phyloP scores from a whole-genome alignment of 1,140 invertebrate genomes.

The Scaptomyza pallida region DNA sequence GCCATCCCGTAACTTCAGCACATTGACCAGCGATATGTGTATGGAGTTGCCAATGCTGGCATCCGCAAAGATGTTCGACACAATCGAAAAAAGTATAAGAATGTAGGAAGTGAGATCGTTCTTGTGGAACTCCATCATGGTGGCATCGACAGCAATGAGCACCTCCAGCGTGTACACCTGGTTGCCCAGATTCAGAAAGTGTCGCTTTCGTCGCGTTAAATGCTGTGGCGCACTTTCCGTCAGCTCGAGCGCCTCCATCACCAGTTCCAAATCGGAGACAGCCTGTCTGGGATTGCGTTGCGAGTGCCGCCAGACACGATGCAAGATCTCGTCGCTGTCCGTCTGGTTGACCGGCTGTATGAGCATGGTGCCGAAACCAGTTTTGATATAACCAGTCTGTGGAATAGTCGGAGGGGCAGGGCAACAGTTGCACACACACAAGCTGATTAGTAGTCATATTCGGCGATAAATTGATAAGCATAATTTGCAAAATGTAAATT shows the following conservation, averaged over 20 bases:
- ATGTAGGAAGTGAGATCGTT: slow-evolving; percentile 87
- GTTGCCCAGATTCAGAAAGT: slow-evolving; percentile 59
- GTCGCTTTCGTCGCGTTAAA: slow-evolving; percentile 78
- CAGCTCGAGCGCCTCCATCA: slow-evolving; percentile 60
- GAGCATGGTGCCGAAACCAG: slow-evolving; percentile 87
- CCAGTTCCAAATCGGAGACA: slow-evolving; percentile 71
- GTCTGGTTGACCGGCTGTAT: slow-evolving; percentile 87
- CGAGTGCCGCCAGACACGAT: slow-evolving; percentile 77
- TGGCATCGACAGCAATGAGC: slow-evolving; percentile 91
- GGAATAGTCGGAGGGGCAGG: slow-evolving; percentile 56
- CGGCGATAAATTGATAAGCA: slow-evolving; percentile 69
- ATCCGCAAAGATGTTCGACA: slow-evolving; percentile 91
- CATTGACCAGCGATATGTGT: slow-evolving; percentile 90
- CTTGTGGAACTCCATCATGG: slow-evolving; percentile 90
- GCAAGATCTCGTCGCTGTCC: slow-evolving; percentile 71
- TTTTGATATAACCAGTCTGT: slow-evolving; percentile 88
- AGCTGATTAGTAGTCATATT: slow-evolving; percentile 74
- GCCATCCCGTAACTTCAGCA: slow-evolving; percentile 86
- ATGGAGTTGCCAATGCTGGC: slow-evolving; percentile 92
- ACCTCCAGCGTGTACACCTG: slow-evolving; percentile 91
- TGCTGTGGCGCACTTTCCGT: slow-evolving; percentile 60
- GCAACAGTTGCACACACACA: slow-evolving; percentile 13
- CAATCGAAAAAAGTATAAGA: slow-evolving; percentile 92
- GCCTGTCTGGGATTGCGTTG: slow-evolving; percentile 76
- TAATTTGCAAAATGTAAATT: slow-evolving; percentile 67